These are phyloP conservation scores for Calycopis cecrops DNA, from an alignment of 1,140 invertebrate genomes.

Conservation along the genomic window DNA sequence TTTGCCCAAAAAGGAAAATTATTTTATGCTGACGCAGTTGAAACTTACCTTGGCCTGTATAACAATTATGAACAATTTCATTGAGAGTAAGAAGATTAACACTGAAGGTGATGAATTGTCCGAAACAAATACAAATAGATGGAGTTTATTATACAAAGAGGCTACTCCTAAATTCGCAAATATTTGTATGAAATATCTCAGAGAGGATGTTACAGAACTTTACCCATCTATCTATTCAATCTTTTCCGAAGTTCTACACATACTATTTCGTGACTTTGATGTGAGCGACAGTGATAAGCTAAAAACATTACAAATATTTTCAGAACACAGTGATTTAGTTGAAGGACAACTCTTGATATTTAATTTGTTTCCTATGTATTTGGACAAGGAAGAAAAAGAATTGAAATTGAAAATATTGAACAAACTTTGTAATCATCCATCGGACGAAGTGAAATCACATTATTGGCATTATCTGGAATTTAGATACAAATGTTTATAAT, in stretches of 20 bases:
- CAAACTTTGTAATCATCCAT: conserved; percentile 31
- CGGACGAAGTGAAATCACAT: conserved; percentile 34
- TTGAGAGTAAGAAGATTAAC: conserved; percentile 1
- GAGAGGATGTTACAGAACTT: conserved; percentile 30
- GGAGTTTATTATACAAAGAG: neutral
- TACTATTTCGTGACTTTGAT: conserved; percentile 16
- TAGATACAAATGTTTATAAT: neutral
- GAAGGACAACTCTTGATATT: conserved; percentile 32
- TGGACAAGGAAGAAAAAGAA: conserved; percentile 15
- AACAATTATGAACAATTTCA: conserved; percentile 23
- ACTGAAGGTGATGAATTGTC: neutral
- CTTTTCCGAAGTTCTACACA: conserved; percentile 23
- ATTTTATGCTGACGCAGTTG: conserved; percentile 29
- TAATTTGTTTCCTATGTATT: conserved; percentile 18
- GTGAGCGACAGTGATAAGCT: conserved; percentile 13
- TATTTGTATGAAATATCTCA: conserved; percentile 29
- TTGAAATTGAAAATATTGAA: conserved; percentile 26
- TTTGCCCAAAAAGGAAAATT: conserved; percentile 30
- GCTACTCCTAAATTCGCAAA: conserved; percentile 25
- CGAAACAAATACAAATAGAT: neutral
- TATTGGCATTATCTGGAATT: conserved; percentile 16
- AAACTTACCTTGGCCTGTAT: conserved; percentile 28
- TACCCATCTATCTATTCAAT: conserved; percentile 34
- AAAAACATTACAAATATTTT: conserved; percentile 24
- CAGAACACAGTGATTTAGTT: conserved; percentile 23